Evolutionary conservation across 30 jellyfish, hydroid and myxozoan species (phyloP), one percentile per base, ranked within the genome.

Genomic region (Rhopilema esculentum): DNA sequence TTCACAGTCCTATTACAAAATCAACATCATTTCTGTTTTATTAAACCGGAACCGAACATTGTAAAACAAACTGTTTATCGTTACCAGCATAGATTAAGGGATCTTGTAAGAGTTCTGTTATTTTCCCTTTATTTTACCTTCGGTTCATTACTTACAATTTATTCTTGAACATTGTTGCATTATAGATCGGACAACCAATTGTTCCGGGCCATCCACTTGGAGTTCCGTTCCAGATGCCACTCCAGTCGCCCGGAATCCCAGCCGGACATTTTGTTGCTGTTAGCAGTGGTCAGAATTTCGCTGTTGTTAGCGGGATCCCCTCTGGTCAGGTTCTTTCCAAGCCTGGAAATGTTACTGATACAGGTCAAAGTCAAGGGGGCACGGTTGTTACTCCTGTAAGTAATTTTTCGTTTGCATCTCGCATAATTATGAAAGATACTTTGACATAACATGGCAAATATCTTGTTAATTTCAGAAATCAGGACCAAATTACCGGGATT

Each of bases 201-300:
- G 66, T 83, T 20, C 82, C 92, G 0, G 92, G 92, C 52, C 85
- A 51, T 33, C 92, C 82, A 0, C 51, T 83, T 4, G 82, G 82
- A 24, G 73, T 83, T 31, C 92, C 92, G 4, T 17, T 71, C 30
- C 92, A 83, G 72, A 83, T 83, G 92, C 92, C 92, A 0, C 51
- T 83, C 9, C 92, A 83, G 22, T 8, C 77, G 27, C 28, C 92
- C 32, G 92, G 92, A 62, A 30, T 69, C 57, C 85, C 92, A 9
- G 85, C 79, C 19, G 84, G 92, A 16, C 92, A 83, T 70, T 53
- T 69, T 20, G 70, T 83, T 6, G 72, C 85, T n/a, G 92, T 69
- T 29, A 69, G 61, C 63, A 83, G 74, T 70, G 78, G 85, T 28
- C 71, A 27, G 20, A 52, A 52, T 51, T 20, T 62, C 57, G 71